Percentiles rank a stretch among this genome's conserved stretches.
Evolutionary conservation across 2,113 vertebrate genomes (phyloP).

Genomic region (Ctenodactylus gundi): DNA sequence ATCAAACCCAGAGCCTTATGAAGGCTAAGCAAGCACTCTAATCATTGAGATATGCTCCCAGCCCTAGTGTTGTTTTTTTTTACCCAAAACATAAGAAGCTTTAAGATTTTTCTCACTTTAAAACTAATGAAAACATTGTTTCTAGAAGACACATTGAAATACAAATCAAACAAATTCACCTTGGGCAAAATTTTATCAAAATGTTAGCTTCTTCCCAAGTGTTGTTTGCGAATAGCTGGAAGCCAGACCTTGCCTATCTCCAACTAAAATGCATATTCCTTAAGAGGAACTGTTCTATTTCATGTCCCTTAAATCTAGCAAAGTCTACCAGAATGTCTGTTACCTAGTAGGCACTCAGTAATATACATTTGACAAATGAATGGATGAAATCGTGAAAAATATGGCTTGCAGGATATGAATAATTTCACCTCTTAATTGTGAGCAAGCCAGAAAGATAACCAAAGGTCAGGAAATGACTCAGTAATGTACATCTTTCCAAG

Average conservation of each 20-base stretch:
- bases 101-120: neutral
- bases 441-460: neutral
- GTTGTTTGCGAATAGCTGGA: neutral
- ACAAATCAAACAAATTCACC: neutral
- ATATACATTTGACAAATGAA: neutral
- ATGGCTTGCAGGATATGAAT: neutral
- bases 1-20: no score
- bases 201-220: constrained; percentile 30
- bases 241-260: neutral
- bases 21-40: no score
- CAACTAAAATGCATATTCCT: neutral
- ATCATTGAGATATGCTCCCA: no score
- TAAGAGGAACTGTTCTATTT: neutral
- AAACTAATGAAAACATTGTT: neutral
- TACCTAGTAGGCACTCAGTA: neutral
- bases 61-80: no score
- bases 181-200: neutral
- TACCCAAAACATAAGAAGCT: no score
- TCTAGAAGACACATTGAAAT: constrained; percentile 11
- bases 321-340: neutral
- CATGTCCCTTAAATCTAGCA: neutral
- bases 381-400: neutral
- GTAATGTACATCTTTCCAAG: neutral
- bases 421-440: neutral
- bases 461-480: neutral